These are phyloP conservation scores for Xanthorhoe spadicearia DNA, from an alignment of 2,888 invertebrate species.

Conservation along the genomic window DNA sequence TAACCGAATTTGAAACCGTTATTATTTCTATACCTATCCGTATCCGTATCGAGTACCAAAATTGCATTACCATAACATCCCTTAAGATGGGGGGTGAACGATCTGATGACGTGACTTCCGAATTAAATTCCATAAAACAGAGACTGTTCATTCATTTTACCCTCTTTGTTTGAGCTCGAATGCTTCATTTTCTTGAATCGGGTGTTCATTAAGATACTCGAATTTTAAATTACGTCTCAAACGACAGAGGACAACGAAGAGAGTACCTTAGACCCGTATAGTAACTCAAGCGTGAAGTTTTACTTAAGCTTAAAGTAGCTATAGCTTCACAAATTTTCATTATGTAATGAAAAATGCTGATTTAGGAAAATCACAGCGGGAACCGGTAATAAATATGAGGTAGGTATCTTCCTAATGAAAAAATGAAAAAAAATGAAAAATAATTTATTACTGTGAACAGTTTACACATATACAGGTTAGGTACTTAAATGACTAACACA, in stretches of 20 bases:
- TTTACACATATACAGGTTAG: too few relatives aligned
- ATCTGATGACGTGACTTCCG: conserved; percentile 50
- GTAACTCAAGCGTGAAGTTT: neutral
- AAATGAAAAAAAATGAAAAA: too few relatives aligned
- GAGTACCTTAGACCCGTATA: neutral
- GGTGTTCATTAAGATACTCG: conserved; percentile 22
- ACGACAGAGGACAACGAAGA: conserved; percentile 3
- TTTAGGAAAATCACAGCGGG: too few relatives aligned
- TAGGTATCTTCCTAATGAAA: too few relatives aligned
- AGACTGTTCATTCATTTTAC: conserved; percentile 48
- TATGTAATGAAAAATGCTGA: neutral
- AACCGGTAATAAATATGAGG: too few relatives aligned
- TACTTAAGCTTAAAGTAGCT: neutral
- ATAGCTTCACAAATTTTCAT: neutral
- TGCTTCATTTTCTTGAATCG: conserved; percentile 32
- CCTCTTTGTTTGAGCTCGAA: conserved; percentile 36
- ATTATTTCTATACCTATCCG: too few relatives aligned
- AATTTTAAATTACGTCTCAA: conserved; percentile 16
- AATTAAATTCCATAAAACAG: conserved; percentile 54
- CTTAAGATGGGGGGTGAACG: conserved; percentile 52
- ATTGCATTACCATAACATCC: too few relatives aligned
- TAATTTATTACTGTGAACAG: too few relatives aligned
- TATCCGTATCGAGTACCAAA: too few relatives aligned
- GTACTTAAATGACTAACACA: too few relatives aligned
- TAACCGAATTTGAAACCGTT: too few relatives aligned